Evolutionary conservation across 2,888 invertebrate species (phyloP).

Genomic region (Caenorhabditis sinica): DNA sequence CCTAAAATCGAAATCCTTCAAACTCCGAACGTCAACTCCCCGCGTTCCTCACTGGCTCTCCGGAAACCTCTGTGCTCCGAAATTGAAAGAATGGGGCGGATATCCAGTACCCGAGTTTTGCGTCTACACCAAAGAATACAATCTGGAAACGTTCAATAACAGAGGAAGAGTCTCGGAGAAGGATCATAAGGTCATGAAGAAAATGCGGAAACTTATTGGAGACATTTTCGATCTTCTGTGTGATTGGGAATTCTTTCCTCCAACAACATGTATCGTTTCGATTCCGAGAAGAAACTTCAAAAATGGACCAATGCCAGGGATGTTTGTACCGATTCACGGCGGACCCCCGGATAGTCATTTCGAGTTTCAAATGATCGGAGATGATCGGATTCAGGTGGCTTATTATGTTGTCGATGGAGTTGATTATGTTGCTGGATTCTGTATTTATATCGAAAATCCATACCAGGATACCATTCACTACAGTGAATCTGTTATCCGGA

Average conservation of each 20-base stretch:
- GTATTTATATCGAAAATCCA: slow-evolving; percentile 21
- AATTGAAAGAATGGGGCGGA: neutral
- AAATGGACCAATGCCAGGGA: slow-evolving; percentile 4
- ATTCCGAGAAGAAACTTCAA: slow-evolving; percentile 19
- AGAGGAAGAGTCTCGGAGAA: neutral
- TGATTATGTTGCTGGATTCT: slow-evolving; percentile 17
- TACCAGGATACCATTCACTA: slow-evolving; percentile 2
- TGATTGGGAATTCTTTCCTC: slow-evolving; percentile 4
- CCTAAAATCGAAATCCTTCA: neutral
- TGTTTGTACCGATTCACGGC: slow-evolving; percentile 24
- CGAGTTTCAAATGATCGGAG: slow-evolving; percentile 40
- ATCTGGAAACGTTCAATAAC: neutral
- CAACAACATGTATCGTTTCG: slow-evolving; percentile 12
- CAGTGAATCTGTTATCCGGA: neutral
- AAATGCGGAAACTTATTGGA: neutral
- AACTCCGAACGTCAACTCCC: neutral
- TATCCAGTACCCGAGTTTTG: neutral
- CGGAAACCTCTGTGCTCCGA: neutral
- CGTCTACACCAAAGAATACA: slow-evolving; percentile 14
- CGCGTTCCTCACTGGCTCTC: slow-evolving; percentile 13
- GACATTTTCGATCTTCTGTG: neutral
- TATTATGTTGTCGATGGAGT: slow-evolving; percentile 31
- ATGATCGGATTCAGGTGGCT: slow-evolving; percentile 18
- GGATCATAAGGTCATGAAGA: neutral
- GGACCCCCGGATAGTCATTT: slow-evolving; percentile 12